Conservation (phyloP, 2,113 vertebrate genomes). For the Phasianus colchicus region DNA sequence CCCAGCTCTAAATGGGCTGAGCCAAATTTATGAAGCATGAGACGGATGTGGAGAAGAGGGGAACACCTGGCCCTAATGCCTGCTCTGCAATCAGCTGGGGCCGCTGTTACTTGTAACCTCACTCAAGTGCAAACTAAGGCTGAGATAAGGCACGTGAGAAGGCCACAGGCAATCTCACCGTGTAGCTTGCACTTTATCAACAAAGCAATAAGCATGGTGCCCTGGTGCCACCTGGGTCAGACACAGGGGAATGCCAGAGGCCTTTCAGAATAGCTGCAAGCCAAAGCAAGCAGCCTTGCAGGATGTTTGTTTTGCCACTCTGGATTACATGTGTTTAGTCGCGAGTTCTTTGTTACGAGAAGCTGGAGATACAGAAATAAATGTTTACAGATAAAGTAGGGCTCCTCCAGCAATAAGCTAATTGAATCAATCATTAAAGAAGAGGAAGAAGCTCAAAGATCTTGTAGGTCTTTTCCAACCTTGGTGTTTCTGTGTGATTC, state of each 20-base stretch:
- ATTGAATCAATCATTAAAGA: background rate
- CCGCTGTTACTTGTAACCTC: background rate
- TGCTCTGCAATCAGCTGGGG: background rate
- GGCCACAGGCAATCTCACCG: background rate
- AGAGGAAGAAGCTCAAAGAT: background rate
- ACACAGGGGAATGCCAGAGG: background rate
- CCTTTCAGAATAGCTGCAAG: background rate
- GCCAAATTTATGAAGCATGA: background rate
- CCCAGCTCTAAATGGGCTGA: background rate
- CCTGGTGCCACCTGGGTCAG: accelerated
- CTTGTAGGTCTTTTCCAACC: no score
- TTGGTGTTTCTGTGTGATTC: no score
- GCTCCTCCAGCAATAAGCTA: background rate
- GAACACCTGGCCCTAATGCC: background rate
- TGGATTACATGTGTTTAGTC: background rate
- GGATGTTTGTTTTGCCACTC: background rate
- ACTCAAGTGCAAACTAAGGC: accelerated
- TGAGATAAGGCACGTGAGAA: background rate
- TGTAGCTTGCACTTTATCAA: accelerated
- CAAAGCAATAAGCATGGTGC: background rate
- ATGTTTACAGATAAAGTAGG: background rate
- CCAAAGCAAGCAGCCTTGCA: background rate
- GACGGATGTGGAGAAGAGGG: background rate
- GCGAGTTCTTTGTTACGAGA: background rate
- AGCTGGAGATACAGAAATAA: background rate